Base-by-base conservation (phyloP, 2,888 invertebrate species). In the Halictus ligatus region DNA sequence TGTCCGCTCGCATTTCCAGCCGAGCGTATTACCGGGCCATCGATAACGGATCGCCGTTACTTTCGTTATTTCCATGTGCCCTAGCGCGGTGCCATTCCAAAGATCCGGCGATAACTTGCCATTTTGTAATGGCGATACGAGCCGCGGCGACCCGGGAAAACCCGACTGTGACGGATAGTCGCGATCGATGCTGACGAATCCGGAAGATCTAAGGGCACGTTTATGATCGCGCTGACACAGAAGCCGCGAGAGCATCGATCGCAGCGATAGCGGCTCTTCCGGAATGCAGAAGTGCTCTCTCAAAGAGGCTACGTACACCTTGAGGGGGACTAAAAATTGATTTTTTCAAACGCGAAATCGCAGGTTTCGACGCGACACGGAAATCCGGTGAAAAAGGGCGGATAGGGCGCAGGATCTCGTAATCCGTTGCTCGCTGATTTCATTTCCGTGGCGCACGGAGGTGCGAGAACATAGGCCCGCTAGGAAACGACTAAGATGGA, bases 401-500 rank as follows among this genome's bases (percentile, higher is more conserved):
- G 64, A 13, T 29, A 64, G 46, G 64, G 13, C 50, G 50, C 48
- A 35, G 64, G 64, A 60, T 60, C 77, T 21, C 77, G 58, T 77
- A 79, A 87, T 79, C 75, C 67, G 58, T 58, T n/a, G 46, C 25
- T 12, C 15, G 67, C 25, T 21, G 50, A 82, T 85, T 82, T 87
- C 76, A 40, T 54, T 79, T 64, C 29, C 40, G n/a, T 21, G 40
- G 13, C 43, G 58, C 69, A 58, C 72, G 18, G 29, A 48, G 40
- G 29, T 75, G 82, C 80, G 67, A 77, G 69, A 83, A 29, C 72
- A 58, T 78, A 83, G 83, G 81, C 90, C 89, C 89, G 89, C 88
- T 87, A 91, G 89, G 86, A 90, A 92, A 89, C 85, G 91, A 92
- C 87, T 84, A 91, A 92, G 92, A 93, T 92, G 91, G 91, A 93